A percentile compares a stretch with the other conserved stretches of the same genome.
Conservation (phyloP, 1,140 invertebrate species). For the Brevipalpus yothersi region DNA sequence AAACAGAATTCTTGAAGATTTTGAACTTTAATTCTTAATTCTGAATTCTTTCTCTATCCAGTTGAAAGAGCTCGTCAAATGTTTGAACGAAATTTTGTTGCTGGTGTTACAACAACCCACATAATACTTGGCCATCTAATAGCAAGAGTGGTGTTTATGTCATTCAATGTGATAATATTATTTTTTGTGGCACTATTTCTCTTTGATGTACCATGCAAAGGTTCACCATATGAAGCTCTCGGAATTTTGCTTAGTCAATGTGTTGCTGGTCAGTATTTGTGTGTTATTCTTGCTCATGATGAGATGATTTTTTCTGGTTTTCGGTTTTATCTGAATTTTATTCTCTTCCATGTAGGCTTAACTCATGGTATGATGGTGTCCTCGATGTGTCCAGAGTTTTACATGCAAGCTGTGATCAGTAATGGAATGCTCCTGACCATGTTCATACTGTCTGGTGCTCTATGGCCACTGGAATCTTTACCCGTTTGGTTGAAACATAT, state of each 20-base stretch:
- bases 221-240: not conserved
- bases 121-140: constrained; percentile 64
- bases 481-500: constrained; percentile 52
- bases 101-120: constrained; percentile 61
- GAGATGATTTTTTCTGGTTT: too few species aligned
- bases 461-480: constrained; percentile 84
- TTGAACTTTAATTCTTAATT: not conserved
- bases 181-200: not conserved
- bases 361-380: not conserved
- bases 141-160: not conserved
- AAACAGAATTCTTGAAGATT: too few species aligned
- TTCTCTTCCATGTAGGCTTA: not conserved
- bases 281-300: too few species aligned
- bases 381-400: not conserved
- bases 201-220: not conserved
- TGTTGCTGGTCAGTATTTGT: not conserved
- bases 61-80: constrained; percentile 30
- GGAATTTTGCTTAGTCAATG: not conserved
- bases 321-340: not conserved
- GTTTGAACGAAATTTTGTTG: constrained; percentile 60
- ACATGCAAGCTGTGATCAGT: not conserved
- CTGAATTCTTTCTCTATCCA: constrained; percentile 28
- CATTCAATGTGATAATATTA: not conserved
- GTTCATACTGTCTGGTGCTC: constrained; percentile 36
- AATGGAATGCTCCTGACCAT: not conserved